Evolutionary conservation across 2,113 vertebrate genomes (phyloP).

Genomic region (Dasyornis broadbenti): DNA sequence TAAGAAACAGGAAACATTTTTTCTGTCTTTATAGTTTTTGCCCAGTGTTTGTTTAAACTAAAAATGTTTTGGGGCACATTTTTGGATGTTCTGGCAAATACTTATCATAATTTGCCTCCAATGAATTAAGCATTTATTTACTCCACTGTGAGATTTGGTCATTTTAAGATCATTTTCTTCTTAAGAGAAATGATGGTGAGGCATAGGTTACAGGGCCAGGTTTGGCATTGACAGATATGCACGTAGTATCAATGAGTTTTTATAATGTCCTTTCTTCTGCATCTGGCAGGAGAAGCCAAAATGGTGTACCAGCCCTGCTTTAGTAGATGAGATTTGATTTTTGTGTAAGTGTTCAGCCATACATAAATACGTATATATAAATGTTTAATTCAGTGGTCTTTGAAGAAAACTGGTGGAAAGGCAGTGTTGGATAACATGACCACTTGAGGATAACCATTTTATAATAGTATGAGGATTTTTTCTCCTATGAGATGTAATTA

Average conservation of each 20-base stretch:
- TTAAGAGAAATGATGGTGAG: background rate
- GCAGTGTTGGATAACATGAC: background rate
- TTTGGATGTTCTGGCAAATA: background rate
- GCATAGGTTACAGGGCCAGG: background rate
- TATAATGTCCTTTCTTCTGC: background rate
- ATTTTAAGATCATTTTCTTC: background rate
- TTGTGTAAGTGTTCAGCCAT: background rate
- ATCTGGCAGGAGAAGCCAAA: background rate
- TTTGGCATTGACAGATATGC: background rate
- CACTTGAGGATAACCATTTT: background rate
- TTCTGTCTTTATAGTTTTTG: background rate
- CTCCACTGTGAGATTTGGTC: background rate
- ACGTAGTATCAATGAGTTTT: background rate
- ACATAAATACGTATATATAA: background rate
- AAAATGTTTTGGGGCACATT: background rate
- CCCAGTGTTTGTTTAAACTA: background rate
- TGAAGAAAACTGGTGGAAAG: background rate
- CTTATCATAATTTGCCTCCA: background rate
- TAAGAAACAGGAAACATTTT: background rate
- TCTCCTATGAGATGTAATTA: background rate
- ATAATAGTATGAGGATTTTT: background rate
- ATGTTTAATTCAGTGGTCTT: background rate
- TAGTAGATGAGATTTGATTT: background rate
- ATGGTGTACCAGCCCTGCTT: background rate
- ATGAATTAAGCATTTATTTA: background rate